A percentile compares a stretch with the other conserved stretches of the same genome.
These are phyloP conservation scores for Morpho helenor DNA, from an alignment of 2,888 invertebrate species.

Conservation along the genomic window DNA sequence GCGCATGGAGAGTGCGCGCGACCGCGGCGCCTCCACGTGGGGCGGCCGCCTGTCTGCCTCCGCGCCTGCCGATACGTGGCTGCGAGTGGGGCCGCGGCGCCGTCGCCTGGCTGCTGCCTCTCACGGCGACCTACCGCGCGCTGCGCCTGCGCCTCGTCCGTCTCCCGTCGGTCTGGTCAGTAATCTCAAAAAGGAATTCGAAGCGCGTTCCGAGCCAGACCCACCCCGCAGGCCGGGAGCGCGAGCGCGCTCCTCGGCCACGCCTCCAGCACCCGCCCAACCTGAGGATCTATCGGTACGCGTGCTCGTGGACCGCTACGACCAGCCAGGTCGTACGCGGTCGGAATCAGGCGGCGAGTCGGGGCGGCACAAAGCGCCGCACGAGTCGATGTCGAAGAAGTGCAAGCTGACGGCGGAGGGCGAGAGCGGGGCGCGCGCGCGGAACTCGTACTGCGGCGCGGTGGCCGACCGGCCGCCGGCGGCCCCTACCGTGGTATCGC, in stretches of 20 bases:
- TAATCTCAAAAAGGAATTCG: slow-evolving; percentile 93
- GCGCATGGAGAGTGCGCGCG: slow-evolving; percentile 56
- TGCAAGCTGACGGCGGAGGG: slow-evolving; percentile 30
- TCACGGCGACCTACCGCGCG: slow-evolving; percentile 64
- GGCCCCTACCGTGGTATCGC: slow-evolving; percentile 18
- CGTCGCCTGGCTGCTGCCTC: slow-evolving; percentile 61
- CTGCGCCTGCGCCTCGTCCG: slow-evolving; percentile 52
- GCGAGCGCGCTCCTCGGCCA: slow-evolving; percentile 34
- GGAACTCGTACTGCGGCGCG: slow-evolving; percentile 42
- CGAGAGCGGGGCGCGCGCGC: slow-evolving; percentile 33
- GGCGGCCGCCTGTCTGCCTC: slow-evolving; percentile 79
- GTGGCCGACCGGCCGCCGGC: slow-evolving; percentile 29
- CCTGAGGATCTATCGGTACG: slow-evolving; percentile 81
- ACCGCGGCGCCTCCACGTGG: slow-evolving; percentile 60
- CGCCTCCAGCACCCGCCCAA: slow-evolving; percentile 36
- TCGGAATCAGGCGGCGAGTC: slow-evolving; percentile 40
- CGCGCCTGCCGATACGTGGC: slow-evolving; percentile 80
- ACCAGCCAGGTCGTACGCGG: slow-evolving; percentile 37
- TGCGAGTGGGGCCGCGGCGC: slow-evolving; percentile 62
- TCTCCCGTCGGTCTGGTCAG: slow-evolving; percentile 86
- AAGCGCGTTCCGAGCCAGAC: slow-evolving; percentile 78
- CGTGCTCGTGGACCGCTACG: slow-evolving; percentile 83
- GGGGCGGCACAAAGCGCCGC: slow-evolving; percentile 25
- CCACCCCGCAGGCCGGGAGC: slow-evolving; percentile 35
- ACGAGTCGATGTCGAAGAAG: slow-evolving; percentile 33